Evolutionary conservation across 2,113 vertebrate species (phyloP), one percentile per base, ranked within the genome.

Genomic region (Tinamus guttatus): DNA sequence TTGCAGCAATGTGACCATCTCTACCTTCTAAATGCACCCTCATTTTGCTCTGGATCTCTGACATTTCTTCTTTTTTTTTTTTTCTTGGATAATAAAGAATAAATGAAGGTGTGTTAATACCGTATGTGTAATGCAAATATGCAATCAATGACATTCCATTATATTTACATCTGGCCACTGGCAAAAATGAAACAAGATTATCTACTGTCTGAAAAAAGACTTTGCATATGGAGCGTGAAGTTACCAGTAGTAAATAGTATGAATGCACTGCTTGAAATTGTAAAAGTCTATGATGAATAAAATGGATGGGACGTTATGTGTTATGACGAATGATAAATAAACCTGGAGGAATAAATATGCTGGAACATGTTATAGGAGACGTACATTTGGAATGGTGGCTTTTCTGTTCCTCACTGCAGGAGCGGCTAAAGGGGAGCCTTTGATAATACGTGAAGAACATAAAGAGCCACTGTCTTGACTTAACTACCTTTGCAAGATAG

Each of bases 271-370:
- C 78, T 45, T 84, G 62, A 91, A 78, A 68, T 79, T 92, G 79
- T 80, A 91, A 92, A 95, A 92, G 54, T 92, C 49, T 89, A 15
- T 80, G 52, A 83, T 81, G 79, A 93, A 78, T 91, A 87, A 92
- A 97, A 70, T 0, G 0, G 51, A 38, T 70, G 76, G 64, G 62
- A 59, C 22, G 67, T 89, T 89, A 78, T 76, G 13, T 76, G 67
- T 85, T 91, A 78, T 82, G 79, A 51, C 76, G 87, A 67, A 87
- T 91, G 85, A 88, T 60, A 88, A 92, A 94, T 94, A 89, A 89
- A 85, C 54, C 63, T 89, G 0, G 2, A 70, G 96, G 91, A 77
- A 38, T 92, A 95, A 93, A 95, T 93, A 78, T 82, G 51, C 67
- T 89, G 87, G 68, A 85, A 59, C 93, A 87, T 83, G 68, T 85